Evolutionary conservation across 2,888 invertebrate genomes (phyloP).

Genomic region (Salticus scenicus): DNA sequence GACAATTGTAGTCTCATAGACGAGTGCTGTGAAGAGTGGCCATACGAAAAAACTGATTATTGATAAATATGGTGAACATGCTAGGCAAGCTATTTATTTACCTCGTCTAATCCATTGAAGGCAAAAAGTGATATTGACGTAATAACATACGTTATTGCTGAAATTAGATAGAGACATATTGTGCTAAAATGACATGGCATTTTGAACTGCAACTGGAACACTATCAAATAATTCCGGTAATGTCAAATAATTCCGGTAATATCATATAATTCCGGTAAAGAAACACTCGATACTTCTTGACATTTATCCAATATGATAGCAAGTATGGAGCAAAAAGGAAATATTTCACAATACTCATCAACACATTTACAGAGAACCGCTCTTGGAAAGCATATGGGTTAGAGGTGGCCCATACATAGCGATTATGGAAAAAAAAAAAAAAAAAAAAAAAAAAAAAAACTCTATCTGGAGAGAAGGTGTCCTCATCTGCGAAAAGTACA

Average conservation of each 20-base stretch:
- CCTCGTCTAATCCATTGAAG: neutral
- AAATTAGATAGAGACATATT: neutral
- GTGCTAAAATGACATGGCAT: neutral
- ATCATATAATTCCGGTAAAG: too few relatives aligned
- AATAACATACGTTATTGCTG: neutral
- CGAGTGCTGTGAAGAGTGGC: neutral
- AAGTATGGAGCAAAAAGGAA: slow-evolving; percentile 13
- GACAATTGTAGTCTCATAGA: neutral
- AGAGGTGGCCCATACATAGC: neutral
- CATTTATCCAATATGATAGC: neutral
- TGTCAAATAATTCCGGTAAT: too few relatives aligned
- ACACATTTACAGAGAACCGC: slow-evolving; percentile 24
- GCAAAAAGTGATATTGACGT: too few relatives aligned
- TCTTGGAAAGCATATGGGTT: slow-evolving; percentile 15
- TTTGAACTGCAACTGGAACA: slow-evolving; percentile 20
- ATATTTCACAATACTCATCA: slow-evolving; percentile 8
- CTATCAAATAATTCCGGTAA: slow-evolving; percentile 13
- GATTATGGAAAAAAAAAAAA: too few relatives aligned
- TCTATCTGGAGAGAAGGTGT: neutral
- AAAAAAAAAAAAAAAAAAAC: too few relatives aligned
- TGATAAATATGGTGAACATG: neutral
- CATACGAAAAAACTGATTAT: neutral
- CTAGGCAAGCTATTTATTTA: neutral
- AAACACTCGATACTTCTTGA: neutral
- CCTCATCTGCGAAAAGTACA: slow-evolving; percentile 4